A percentile compares a stretch with the other conserved stretches of the same genome.
Evolutionary conservation across 2,113 vertebrate genomes (phyloP).

Genomic region (Haemorhous mexicanus): DNA sequence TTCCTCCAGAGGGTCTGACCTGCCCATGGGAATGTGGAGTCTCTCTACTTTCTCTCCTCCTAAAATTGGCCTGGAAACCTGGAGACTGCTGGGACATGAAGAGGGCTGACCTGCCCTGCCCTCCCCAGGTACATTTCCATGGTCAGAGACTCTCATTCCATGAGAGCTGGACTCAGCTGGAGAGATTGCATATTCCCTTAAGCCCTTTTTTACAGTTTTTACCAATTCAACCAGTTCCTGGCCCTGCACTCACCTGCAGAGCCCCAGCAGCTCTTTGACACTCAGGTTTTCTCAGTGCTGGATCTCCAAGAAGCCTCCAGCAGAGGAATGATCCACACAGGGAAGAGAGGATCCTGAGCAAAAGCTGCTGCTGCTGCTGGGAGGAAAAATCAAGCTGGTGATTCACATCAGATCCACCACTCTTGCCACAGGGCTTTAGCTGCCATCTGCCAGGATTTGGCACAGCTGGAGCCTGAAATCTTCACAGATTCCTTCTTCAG

Average conservation of each 20-base stretch:
- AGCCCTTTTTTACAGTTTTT: not conserved
- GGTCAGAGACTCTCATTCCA: not conserved
- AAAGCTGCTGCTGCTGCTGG: not conserved
- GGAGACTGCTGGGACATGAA: not conserved
- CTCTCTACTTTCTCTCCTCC: not conserved
- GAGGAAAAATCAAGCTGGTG: not conserved
- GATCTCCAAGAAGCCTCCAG: not conserved
- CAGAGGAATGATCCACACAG: not conserved
- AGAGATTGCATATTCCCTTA: fast-evolving
- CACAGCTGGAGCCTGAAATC: not conserved
- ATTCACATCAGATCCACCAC: fast-evolving
- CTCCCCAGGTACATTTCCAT: not conserved
- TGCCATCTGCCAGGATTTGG: not conserved
- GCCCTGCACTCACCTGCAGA: not conserved
- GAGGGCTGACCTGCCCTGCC: not conserved
- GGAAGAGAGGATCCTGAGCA: not conserved
- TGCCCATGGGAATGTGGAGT: not conserved
- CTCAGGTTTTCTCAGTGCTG: fast-evolving
- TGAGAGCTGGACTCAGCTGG: not conserved
- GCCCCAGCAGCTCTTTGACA: not conserved
- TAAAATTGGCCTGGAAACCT: not conserved
- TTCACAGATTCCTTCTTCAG: not conserved
- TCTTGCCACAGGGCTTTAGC: not conserved
- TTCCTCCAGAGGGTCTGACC: not conserved
- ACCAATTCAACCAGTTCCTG: not conserved